Conservation (phyloP, 1,140 invertebrate genomes). For the Drosophila ogumai region DNA sequence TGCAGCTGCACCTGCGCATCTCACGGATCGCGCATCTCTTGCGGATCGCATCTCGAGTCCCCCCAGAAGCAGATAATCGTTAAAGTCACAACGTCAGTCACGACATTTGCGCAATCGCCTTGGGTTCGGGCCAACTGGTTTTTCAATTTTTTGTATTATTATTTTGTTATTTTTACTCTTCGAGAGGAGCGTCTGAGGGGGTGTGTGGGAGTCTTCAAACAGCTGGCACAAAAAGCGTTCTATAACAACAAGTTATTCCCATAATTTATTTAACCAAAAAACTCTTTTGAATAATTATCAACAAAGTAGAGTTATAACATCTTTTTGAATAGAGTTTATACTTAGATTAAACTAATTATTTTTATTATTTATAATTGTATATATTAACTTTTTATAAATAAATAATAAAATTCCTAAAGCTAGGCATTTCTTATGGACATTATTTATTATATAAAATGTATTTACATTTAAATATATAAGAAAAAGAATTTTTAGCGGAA, state of each 20-base stretch:
- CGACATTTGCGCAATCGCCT: conserved; percentile 66
- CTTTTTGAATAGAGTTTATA: not conserved
- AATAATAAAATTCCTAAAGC: not conserved
- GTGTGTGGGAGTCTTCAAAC: conserved; percentile 17
- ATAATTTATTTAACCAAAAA: not conserved
- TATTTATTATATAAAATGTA: too few relatives aligned
- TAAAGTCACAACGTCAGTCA: conserved; percentile 48
- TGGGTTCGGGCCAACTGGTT: conserved; percentile 28
- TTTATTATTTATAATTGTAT: too few relatives aligned
- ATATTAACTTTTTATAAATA: too few relatives aligned
- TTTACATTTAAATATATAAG: not conserved
- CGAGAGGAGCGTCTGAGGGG: not conserved
- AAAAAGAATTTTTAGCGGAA: too few relatives aligned
- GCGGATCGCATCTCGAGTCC: not conserved
- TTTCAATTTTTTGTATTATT: not conserved
- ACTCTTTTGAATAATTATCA: not conserved
- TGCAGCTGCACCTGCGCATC: conserved; percentile 44
- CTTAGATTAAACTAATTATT: not conserved
- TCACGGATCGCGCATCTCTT: conserved; percentile 10
- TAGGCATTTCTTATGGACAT: too few relatives aligned
- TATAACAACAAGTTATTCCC: not conserved
- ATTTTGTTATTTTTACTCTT: not conserved
- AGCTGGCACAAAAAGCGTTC: not conserved
- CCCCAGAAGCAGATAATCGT: conserved; percentile 38
- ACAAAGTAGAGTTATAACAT: not conserved